Evolutionary conservation across 2,888 invertebrate species (phyloP).

Genomic region (Troides helena): DNA sequence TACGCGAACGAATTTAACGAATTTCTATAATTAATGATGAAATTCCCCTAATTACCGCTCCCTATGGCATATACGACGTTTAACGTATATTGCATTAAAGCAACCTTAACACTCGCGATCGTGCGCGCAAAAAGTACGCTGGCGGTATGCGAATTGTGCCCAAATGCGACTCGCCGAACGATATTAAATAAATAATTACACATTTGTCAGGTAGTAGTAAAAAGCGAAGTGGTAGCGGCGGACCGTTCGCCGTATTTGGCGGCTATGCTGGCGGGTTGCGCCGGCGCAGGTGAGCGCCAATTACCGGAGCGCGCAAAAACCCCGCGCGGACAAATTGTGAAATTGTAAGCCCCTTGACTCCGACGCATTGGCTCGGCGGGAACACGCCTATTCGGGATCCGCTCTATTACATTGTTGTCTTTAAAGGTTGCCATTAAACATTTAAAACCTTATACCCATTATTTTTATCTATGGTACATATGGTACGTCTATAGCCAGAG

Average conservation of each 20-base stretch:
- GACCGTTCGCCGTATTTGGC: slow-evolving; percentile 69
- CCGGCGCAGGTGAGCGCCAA: slow-evolving; percentile 72
- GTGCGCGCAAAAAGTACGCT: slow-evolving; percentile 51
- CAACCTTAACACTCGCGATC: slow-evolving; percentile 46
- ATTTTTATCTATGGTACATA: no score
- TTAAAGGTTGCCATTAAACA: slow-evolving; percentile 16
- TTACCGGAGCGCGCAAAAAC: slow-evolving; percentile 72
- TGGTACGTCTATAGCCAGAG: no score
- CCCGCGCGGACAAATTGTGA: slow-evolving; percentile 75
- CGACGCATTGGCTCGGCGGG: slow-evolving; percentile 29
- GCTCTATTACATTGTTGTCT: slow-evolving; percentile 19
- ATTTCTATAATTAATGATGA: slow-evolving; percentile 20
- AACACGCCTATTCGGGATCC: slow-evolving; percentile 25
- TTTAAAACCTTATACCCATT: no score
- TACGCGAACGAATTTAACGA: slow-evolving; percentile 3
- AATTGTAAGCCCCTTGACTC: slow-evolving; percentile 60
- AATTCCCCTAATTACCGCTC: slow-evolving; percentile 16
- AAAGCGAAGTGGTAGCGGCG: slow-evolving; percentile 66
- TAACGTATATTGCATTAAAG: slow-evolving; percentile 39
- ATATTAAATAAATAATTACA: slow-evolving; percentile 81
- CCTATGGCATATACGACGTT: slow-evolving; percentile 4
- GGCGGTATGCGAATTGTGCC: slow-evolving; percentile 72
- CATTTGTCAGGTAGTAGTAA: slow-evolving; percentile 78
- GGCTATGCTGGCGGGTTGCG: slow-evolving; percentile 50
- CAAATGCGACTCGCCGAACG: slow-evolving; percentile 62